Base-by-base conservation (phyloP, 1,140 invertebrate species). In the Tetragonula clypearis region DNA sequence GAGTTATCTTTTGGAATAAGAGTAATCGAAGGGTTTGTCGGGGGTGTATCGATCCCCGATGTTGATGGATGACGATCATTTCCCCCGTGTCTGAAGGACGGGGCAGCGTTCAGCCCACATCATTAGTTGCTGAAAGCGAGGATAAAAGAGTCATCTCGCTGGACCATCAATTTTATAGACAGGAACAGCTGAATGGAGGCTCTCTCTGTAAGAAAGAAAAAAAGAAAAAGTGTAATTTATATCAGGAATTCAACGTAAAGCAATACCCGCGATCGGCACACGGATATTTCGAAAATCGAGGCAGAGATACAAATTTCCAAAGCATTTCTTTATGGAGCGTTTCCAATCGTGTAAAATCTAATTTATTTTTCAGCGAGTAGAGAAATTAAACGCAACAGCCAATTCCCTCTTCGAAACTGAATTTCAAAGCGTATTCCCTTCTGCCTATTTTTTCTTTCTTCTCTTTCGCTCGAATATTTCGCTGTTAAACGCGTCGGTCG, bases 21-120 rank as follows among this genome's bases (percentile, higher is more conserved):
- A 77, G 66, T 73, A 84, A 86, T 81, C 26, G 85, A 77, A 65
- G 53, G 72, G 60, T 49, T 49, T 77, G 75, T 82, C 79, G 55
- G 26, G 49, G 26, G 49, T 2, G 15, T 55, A 78, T 86, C 66
- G 78, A 76, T 69, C 14, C 41, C 62, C 62, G 79, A 87, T 81
- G 81, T 72, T 87, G 86, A 88, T 88, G 72, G 87, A 88, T 82
- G 81, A 85, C 69, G 69, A 79, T 73, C 30, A 73, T 82, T 81
- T 75, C 71, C 79, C 79, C 23, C 58, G 75, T 80, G 56, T 68
- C n/a, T 68, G 53, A 9, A 74, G 49, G 21, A 53, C 30, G 58
- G 55, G 41, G 79, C 49, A 68, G 26, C 79, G 84, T 82, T 86
- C 84, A 68, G 60, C 84, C 84, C 72, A 82, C 84, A 86, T 86